Evolutionary conservation across 2,113 vertebrate species (phyloP).

Genomic region (Eretmochelys imbricata): DNA sequence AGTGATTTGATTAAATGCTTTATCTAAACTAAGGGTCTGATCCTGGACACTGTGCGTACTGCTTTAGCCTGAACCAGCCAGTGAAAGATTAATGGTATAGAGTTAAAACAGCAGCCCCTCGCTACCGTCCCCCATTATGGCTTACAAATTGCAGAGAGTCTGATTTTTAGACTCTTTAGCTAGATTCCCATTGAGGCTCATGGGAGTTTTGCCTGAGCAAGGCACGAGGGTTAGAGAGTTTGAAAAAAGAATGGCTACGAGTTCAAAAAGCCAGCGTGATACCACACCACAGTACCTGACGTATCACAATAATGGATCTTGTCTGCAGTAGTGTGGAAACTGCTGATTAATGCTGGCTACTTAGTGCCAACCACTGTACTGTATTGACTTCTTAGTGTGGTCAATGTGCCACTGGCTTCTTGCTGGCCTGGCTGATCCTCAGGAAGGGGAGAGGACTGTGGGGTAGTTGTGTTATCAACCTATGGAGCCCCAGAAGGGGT

Average conservation of each 20-base stretch:
- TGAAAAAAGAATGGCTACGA: background rate
- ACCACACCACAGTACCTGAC: too few species aligned
- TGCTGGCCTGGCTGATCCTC: background rate
- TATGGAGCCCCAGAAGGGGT: background rate
- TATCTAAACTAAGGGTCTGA: background rate
- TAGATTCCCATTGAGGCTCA: rapidly evolving
- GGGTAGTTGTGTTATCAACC: background rate
- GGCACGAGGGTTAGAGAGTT: background rate
- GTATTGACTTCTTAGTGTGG: background rate
- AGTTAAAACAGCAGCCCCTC: rapidly evolving
- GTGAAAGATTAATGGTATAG: rapidly evolving
- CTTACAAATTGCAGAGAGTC: background rate
- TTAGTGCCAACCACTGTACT: background rate
- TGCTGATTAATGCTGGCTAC: background rate
- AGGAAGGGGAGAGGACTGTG: background rate
- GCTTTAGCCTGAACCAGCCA: background rate
- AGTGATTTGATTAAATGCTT: rapidly evolving
- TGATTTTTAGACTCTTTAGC: background rate
- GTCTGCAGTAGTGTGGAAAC: background rate
- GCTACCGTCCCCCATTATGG: background rate
- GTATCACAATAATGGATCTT: background rate
- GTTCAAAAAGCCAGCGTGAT: background rate
- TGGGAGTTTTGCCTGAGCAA: background rate
- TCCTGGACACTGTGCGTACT: rapidly evolving
- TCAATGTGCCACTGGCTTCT: background rate